A percentile compares a stretch with the other conserved stretches of the same genome.
These are phyloP conservation scores for Agrypnus murinus DNA, from an alignment of 2,888 invertebrate genomes.

Conservation along the genomic window DNA sequence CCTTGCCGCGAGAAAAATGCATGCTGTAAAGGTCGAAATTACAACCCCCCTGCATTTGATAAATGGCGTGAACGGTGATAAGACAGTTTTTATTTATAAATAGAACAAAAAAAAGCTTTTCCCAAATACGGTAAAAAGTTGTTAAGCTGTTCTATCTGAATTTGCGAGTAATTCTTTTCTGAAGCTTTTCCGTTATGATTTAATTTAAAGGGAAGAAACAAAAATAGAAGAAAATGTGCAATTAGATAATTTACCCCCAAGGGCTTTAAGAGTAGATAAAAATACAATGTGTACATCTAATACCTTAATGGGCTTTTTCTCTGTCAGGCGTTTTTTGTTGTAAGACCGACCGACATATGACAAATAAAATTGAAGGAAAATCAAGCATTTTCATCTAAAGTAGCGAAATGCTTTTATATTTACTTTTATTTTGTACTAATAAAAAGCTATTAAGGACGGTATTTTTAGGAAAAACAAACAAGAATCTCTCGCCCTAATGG, in stretches of 20 bases:
- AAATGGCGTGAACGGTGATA: slow-evolving; percentile 49
- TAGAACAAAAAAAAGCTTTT: slow-evolving; percentile 10
- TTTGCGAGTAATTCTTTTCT: neutral
- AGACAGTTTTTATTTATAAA: slow-evolving; percentile 35
- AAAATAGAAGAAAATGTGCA: neutral
- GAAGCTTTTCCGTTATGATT: neutral
- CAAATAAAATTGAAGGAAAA: slow-evolving; percentile 29
- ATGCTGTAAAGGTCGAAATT: slow-evolving; percentile 35
- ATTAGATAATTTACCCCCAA: no score
- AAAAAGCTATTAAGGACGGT: slow-evolving; percentile 46
- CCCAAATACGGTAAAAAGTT: neutral
- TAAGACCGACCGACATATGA: neutral
- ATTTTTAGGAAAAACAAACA: slow-evolving; percentile 51
- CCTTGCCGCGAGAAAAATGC: slow-evolving; percentile 37
- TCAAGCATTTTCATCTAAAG: slow-evolving; percentile 1
- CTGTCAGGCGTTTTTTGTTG: neutral
- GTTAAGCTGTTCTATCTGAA: slow-evolving; percentile 11
- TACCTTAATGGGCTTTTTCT: slow-evolving; percentile 30
- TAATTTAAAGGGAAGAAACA: neutral
- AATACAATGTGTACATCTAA: neutral
- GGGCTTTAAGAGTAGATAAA: no score
- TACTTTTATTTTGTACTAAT: slow-evolving; percentile 42
- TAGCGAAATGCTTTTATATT: slow-evolving; percentile 27
- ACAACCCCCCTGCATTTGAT: slow-evolving; percentile 47
- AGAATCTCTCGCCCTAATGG: slow-evolving; percentile 54